These are phyloP conservation scores for Hassar affinis DNA, from an alignment of 2,113 vertebrate species.

Conservation along the genomic window DNA sequence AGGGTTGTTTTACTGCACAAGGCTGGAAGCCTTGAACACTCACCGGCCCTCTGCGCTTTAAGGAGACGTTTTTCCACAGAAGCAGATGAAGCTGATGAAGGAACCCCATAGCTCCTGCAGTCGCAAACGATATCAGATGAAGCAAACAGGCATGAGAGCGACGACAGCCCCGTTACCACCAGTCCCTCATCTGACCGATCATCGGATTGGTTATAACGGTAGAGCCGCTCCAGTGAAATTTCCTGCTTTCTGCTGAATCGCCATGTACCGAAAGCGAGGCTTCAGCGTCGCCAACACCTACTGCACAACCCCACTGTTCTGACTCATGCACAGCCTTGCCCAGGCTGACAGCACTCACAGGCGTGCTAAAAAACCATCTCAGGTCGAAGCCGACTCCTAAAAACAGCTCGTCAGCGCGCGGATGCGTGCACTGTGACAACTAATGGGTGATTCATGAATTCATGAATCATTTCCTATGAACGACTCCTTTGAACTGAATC, in stretches of 20 bases:
- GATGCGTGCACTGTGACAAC: background rate
- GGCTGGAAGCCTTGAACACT: background rate
- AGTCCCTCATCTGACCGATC: background rate
- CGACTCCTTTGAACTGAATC: background rate
- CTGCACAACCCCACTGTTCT: background rate
- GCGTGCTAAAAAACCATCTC: background rate
- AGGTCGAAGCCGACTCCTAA: background rate
- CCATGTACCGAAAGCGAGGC: conserved; percentile 5
- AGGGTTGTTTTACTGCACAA: background rate
- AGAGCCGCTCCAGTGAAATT: background rate
- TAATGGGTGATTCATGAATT: background rate
- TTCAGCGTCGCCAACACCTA: background rate
- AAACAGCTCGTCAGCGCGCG: background rate
- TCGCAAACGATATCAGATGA: background rate
- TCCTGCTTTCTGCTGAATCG: background rate
- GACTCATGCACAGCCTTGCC: background rate
- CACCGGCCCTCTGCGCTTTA: conserved; percentile 46
- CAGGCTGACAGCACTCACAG: background rate
- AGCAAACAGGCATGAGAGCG: conserved; percentile 28
- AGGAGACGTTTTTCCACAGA: conserved; percentile 66
- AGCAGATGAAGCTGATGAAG: conserved; percentile 69
- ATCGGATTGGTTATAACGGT: background rate
- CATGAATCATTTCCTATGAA: conserved; percentile 8
- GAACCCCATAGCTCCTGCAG: conserved; percentile 58
- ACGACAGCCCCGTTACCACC: background rate